Base-by-base conservation (phyloP, 2,888 invertebrate species). In the Rhingia campestris region DNA sequence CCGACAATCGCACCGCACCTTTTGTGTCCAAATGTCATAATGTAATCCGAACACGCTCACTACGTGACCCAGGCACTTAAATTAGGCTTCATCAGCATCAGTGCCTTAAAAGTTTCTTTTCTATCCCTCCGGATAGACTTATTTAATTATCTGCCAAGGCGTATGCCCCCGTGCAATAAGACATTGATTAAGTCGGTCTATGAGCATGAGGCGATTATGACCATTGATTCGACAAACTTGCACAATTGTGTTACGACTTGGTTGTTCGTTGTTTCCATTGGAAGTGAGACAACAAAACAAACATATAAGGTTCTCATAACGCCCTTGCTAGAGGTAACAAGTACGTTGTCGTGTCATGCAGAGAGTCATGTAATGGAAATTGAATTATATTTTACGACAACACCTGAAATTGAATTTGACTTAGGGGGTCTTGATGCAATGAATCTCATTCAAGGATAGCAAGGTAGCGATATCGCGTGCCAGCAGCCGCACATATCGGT, bases 351-450 rank as follows among this genome's bases (percentile, higher is more conserved):
- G 63, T 74, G 39, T 61, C 56, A 56, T 58, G 59, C 59, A 47
- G 63, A 51, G 39, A 53, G 77, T 74, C 61, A 79, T 82, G 79
- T 63, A 79, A 69, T 53, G 45, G 43, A 82, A 77, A 82, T 82
- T 69, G 82, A 82, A 82, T 82, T 82, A 79, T 79, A 74, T 69
- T 82, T 64, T 64, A 69, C 39, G 67, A 72, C 77, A 79, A 67
- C 58, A 79, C 73, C 67, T 74, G 63, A 64, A 82, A 79, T 82
- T 79, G 51, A 82, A 82, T 82, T 79, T 69, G 7, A 32, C 67
- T 43, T 43, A 54, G n/a, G 35, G 54, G 47, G 33, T 32, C 59
- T 76, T 81, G 58, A 70, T 41, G 41, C 66, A 81, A 59, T 61
- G 54, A 61, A 81, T 81, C 53, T 58, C 66, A 76, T 73, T 47